Base-by-base conservation (phyloP, 2,113 vertebrate genomes). In the Coptodon rendalli region DNA sequence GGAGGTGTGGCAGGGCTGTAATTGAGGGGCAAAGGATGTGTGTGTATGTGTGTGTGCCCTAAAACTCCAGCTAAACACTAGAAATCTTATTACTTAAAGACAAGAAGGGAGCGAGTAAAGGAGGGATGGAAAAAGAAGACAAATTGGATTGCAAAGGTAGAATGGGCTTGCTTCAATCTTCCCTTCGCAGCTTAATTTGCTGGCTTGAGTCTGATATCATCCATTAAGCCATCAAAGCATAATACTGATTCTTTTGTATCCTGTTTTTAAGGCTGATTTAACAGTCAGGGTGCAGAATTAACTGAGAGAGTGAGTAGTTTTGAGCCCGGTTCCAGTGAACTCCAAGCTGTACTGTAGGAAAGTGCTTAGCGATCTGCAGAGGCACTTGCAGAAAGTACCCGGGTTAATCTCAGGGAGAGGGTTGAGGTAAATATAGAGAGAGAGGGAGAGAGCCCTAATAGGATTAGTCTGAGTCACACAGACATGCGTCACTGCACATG, bases 391-490 rank as follows among this genome's bases (percentile, higher is more conserved):
- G 89, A 91, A 92, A 92, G 90, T 82, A 91, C 91, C 83, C 24
- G 34, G 43, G 80, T 88, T 95, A 95, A 95, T 95, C 95, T 94
- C 80, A 84, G 76, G 38, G 73, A 85, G 81, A 86, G 88, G 43
- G 87, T 9, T 86, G 88, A 92, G 89, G 91, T 94, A 95, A 94
- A 95, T 95, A 96, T 94, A 95, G 94, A 89, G 87, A 89, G 87
- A 57, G 81, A 78, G 73, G 29, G 87, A 59, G 78, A 81, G 71
- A 76, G 89, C 83, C 89, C 92, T 93, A 94, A 93, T 90, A 87
- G 94, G 95, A 95, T 96, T 95, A 94, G 90, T 92, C 93, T 94
- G 91, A 94, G 90, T 86, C 89, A 57, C 89, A 89, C 86, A 93
- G 83, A 85, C 90, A 54, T 91, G 56, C 86, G 89, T 87, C 80